phyloP scores from a whole-genome alignment of 2,797 vertebrate genomes.

The Pipistrellus pipistrellus region DNA sequence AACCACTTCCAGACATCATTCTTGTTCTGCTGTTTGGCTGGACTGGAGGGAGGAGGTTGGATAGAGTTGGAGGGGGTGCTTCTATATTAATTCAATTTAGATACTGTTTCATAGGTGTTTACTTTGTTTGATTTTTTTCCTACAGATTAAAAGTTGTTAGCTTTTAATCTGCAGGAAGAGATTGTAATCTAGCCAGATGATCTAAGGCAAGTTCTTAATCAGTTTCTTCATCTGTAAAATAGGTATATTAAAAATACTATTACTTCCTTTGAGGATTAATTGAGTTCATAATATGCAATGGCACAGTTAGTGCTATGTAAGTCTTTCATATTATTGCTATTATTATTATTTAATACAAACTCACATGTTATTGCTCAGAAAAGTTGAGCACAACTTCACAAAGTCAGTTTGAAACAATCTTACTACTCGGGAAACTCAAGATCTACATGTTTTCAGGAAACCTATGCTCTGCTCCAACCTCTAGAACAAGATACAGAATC shows the following conservation, averaged over 20 bases:
- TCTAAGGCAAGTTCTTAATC: not conserved
- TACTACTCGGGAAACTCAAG: not conserved
- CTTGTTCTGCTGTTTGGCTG: not conserved
- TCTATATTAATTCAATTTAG: not conserved
- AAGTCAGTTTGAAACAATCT: not conserved
- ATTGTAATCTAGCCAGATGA: not conserved
- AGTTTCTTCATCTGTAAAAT: not conserved
- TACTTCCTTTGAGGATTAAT: not conserved
- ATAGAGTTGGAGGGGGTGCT: not conserved
- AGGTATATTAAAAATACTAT: not conserved
- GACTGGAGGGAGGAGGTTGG: not conserved
- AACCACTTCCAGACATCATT: not conserved
- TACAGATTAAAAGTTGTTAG: not conserved
- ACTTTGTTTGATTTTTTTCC: not conserved
- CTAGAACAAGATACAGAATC: not conserved
- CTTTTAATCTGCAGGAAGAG: not conserved
- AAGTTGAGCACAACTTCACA: not conserved
- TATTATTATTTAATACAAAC: slow-evolving; percentile 9
- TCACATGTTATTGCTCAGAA: not conserved
- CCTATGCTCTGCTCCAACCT: not conserved
- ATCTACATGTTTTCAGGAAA: not conserved
- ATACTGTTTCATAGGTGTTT: not conserved
- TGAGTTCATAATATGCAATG: not conserved
- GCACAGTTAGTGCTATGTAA: not conserved
- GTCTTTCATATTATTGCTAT: not conserved